These are phyloP conservation scores for Mamestra configurata DNA, from an alignment of 1,140 invertebrate genomes.

Conservation along the genomic window DNA sequence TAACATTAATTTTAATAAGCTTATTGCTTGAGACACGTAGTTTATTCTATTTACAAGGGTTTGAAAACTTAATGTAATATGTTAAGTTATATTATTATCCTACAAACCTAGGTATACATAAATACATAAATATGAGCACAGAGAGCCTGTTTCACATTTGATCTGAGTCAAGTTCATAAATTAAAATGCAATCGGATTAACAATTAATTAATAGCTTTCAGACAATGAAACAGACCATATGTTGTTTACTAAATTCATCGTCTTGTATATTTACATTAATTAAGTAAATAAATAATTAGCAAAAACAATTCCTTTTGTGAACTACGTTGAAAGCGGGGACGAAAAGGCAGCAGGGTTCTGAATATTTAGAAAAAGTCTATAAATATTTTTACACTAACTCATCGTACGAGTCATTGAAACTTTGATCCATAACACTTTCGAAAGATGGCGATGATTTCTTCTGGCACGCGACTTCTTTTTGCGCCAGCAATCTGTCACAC, in stretches of 20 bases:
- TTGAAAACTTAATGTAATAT: conserved; percentile 38
- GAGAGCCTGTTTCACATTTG: too few species aligned
- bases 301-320: not conserved
- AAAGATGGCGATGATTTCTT: conserved; percentile 68
- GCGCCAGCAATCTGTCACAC: conserved; percentile 81
- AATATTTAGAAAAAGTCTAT: conserved; percentile 7
- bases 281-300: not conserved
- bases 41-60: conserved; percentile 56
- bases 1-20: conserved; percentile 51
- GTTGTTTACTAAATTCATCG: not conserved
- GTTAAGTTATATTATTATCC: not conserved
- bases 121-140: too few species aligned
- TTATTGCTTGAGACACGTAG: conserved; percentile 86
- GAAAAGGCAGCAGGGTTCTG: conserved; percentile 36
- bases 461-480: conserved; percentile 70
- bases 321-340: conserved; percentile 37
- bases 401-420: conserved; percentile 76
- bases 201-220: too few species aligned
- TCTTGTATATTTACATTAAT: conserved; percentile 20
- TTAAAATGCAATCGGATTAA: too few species aligned
- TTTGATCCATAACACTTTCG: conserved; percentile 74
- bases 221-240: not conserved
- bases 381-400: conserved; percentile 71
- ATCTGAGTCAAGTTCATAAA: too few species aligned
- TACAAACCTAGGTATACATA: not conserved